Percentiles rank a stretch among this genome's conserved stretches.
These are phyloP conservation scores for Drosophila fuyamai DNA, from an alignment of 1,140 invertebrate species.

Conservation along the genomic window DNA sequence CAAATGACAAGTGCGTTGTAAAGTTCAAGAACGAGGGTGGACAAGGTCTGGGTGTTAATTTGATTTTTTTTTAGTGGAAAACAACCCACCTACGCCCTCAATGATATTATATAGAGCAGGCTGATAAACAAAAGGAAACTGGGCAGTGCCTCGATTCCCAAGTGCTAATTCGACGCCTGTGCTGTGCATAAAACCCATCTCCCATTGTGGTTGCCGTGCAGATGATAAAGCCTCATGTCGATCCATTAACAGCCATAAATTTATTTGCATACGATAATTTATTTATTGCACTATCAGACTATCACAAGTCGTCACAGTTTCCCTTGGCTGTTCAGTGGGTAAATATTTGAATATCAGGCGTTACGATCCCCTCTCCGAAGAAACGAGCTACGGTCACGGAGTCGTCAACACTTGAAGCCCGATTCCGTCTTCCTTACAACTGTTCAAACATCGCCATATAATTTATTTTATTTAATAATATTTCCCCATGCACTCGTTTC, in stretches of 20 bases:
- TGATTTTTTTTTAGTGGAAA: no score
- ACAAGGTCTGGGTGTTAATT: constrained; percentile 17
- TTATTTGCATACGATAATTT: constrained; percentile 82
- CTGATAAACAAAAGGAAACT: constrained; percentile 37
- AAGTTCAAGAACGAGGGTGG: constrained; percentile 42
- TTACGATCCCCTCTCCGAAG: constrained; percentile 2
- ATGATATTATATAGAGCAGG: constrained; percentile 18
- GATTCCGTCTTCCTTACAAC: constrained; percentile 71
- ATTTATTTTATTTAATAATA: constrained; percentile 57
- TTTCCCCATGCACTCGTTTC: constrained; percentile 30
- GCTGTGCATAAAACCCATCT: constrained; percentile 61
- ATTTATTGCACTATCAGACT: constrained; percentile 65
- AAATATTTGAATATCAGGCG: constrained; percentile 53
- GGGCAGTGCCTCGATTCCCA: constrained; percentile 19
- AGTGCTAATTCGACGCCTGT: constrained; percentile 71
- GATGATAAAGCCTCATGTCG: constrained; percentile 50
- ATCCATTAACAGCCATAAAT: constrained; percentile 58
- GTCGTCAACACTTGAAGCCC: constrained; percentile 40
- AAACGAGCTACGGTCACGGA: neutral
- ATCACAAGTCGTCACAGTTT: constrained; percentile 12
- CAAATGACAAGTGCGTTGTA: constrained; percentile 14
- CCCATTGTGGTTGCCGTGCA: constrained; percentile 33
- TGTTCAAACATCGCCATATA: constrained; percentile 61
- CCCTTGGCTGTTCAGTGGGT: constrained; percentile 11
- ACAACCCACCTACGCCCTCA: neutral